Conservation (phyloP, 2,113 vertebrate species). For the Eublepharis macularius region DNA sequence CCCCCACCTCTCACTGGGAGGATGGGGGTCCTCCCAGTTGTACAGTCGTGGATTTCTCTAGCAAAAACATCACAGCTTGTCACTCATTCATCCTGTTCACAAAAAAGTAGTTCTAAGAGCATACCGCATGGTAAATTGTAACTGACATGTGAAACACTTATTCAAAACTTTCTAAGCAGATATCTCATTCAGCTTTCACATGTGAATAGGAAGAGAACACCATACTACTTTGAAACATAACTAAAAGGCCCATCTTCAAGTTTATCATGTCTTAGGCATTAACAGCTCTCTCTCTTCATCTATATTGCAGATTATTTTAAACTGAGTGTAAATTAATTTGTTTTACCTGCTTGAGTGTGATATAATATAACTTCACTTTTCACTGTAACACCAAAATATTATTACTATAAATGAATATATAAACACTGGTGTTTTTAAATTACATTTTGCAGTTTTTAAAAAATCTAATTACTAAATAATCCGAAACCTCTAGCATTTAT, state of each 20-base stretch:
- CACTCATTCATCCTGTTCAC: slow-evolving; percentile 21
- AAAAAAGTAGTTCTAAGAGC: slow-evolving; percentile 8
- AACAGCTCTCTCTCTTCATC: neutral
- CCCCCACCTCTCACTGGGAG: too few relatives aligned
- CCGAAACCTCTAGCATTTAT: slow-evolving; percentile 38
- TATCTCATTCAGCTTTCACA: neutral
- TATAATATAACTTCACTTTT: slow-evolving; percentile 11
- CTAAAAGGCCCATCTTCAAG: neutral
- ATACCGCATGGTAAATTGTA: neutral
- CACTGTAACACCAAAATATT: slow-evolving; percentile 27
- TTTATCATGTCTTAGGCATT: slow-evolving; percentile 11
- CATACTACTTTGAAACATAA: neutral
- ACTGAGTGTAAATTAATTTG: neutral
- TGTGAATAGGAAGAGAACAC: neutral
- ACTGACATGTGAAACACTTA: neutral
- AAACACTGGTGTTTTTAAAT: slow-evolving; percentile 17
- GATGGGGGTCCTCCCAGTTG: too few relatives aligned
- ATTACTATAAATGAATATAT: slow-evolving; percentile 11
- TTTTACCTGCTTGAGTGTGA: slow-evolving; percentile 3
- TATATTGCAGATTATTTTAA: slow-evolving; percentile 4
- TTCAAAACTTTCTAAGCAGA: neutral
- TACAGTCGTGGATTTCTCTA: neutral
- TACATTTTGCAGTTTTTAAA: slow-evolving; percentile 39
- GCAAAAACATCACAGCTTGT: slow-evolving; percentile 17
- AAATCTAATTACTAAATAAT: slow-evolving; percentile 32